Percentiles rank a stretch among this genome's conserved stretches.
Evolutionary conservation across 2,888 invertebrate genomes (phyloP).

Genomic region (Liposcelis brunnea): DNA sequence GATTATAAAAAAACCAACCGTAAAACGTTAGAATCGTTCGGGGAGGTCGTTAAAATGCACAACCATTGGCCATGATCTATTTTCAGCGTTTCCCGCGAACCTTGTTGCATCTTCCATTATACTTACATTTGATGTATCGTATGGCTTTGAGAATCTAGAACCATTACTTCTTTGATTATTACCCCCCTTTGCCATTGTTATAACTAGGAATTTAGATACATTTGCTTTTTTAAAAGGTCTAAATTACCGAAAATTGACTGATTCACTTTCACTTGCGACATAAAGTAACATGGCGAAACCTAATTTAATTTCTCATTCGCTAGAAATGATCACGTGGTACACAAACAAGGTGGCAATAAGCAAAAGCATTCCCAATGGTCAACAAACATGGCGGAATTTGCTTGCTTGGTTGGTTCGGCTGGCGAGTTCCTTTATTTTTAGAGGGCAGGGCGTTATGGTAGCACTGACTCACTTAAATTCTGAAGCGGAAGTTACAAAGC

Average conservation of each 20-base stretch:
- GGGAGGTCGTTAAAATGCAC: constrained; percentile 17
- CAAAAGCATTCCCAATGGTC: too few species aligned
- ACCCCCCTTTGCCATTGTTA: constrained; percentile 26
- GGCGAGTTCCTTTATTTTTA: too few species aligned
- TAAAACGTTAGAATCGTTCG: constrained; percentile 11
- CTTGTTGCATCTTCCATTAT: constrained; percentile 15
- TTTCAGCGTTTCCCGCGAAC: constrained; percentile 17
- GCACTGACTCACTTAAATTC: too few species aligned
- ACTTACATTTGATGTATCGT: constrained; percentile 32
- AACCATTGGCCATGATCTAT: constrained; percentile 17
- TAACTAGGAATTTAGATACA: constrained; percentile 5
- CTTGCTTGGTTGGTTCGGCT: too few species aligned
- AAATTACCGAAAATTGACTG: neutral
- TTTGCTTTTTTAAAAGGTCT: neutral
- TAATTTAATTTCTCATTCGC: too few species aligned
- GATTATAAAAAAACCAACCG: neutral
- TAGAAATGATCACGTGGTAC: too few species aligned
- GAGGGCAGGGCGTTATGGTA: too few species aligned
- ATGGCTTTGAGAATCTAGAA: constrained; percentile 26
- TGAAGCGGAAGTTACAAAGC: too few species aligned
- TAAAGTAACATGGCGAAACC: constrained; percentile 7
- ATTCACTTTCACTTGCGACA: constrained; percentile 6
- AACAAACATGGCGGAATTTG: too few species aligned
- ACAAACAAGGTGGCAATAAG: too few species aligned
- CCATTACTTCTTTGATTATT: constrained; percentile 24